Evolutionary conservation across 1,140 invertebrate species (phyloP), one percentile per base, ranked within the genome.

Genomic region (Drosophila kanapiae): DNA sequence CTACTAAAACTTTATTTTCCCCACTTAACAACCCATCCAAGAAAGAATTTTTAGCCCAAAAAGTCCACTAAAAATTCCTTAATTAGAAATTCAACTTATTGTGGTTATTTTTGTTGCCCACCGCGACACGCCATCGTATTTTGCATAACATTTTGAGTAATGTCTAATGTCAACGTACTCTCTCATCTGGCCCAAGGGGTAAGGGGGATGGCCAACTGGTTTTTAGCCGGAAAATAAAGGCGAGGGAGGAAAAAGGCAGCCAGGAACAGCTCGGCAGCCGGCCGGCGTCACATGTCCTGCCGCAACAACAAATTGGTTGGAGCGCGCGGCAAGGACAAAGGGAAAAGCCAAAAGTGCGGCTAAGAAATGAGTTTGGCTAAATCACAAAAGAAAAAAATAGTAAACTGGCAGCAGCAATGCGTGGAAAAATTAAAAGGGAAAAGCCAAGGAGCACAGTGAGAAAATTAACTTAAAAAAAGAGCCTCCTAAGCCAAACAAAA

Each of bases 81-180:
- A 78, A 75, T 79, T 82, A 69, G 75, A 85, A 72, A 54, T 85
- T 64, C 56, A 58, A 71, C 58, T 61, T 58, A 72, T 56, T 77
- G 63, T 67, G 56, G 53, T 62, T 77, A 54, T 57, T 76, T 61
- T 61, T 60, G 74, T 37, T 58, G 47, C 53, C 69, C 45, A 27
- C 18, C 38, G 33, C 57, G 48, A 74, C 84, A 87, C 85, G 84
- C 84, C 84, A 87, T 83, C 69, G 84, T 82, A 62, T 88, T 85
- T 85, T 85, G 82, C 82, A 78, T 75, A 81, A 80, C 74, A 81
- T 86, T 87, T 90, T 87, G 85, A 90, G 84, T 88, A 71, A 88
- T 87, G 84, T 88, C 80, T 87, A 88, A 87, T 87, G 84, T 87
- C 84, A 87, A 87, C 78, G 84, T 88, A 87, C 84, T 87, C 84